These are phyloP conservation scores for Novumbra hubbsi DNA, from an alignment of 2,797 vertebrate species.

Conservation along the genomic window DNA sequence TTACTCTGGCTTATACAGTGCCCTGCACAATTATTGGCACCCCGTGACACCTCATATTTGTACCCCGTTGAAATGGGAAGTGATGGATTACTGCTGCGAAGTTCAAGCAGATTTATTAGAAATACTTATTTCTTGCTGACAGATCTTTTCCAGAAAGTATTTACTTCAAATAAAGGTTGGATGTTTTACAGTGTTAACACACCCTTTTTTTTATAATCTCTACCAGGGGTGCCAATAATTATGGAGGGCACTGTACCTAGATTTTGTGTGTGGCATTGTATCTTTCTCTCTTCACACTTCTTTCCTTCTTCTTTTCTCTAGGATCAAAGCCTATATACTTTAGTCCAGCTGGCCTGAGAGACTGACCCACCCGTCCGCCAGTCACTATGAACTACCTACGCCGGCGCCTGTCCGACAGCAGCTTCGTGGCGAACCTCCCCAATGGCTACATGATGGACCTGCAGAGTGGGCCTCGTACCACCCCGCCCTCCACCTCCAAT, in stretches of 20 bases:
- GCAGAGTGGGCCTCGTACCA: constrained; percentile 79
- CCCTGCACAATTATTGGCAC: too few relatives aligned
- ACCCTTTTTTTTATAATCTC: too few relatives aligned
- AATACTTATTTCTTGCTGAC: too few relatives aligned
- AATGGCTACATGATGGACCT: constrained; percentile 97
- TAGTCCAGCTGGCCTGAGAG: constrained; percentile 50
- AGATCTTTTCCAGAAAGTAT: too few relatives aligned
- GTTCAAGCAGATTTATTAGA: too few relatives aligned
- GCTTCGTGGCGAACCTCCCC: constrained; percentile 94
- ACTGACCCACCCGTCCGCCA: constrained; percentile 40
- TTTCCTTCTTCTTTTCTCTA: constrained; percentile 30
- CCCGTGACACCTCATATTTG: too few relatives aligned
- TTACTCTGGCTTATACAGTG: not conserved
- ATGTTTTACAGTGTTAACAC: too few relatives aligned
- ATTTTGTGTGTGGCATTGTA: not conserved
- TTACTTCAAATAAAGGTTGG: too few relatives aligned
- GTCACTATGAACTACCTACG: constrained; percentile 93
- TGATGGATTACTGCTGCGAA: too few relatives aligned
- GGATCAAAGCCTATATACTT: not conserved
- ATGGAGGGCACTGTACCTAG: too few relatives aligned
- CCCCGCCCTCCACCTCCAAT: constrained; percentile 80
- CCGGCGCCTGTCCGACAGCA: constrained; percentile 93
- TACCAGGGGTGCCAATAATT: too few relatives aligned
- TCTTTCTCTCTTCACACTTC: not conserved
- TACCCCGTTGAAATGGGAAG: too few relatives aligned